Conservation (phyloP, 2,888 invertebrate genomes). For the Myopa tessellatipennis region DNA sequence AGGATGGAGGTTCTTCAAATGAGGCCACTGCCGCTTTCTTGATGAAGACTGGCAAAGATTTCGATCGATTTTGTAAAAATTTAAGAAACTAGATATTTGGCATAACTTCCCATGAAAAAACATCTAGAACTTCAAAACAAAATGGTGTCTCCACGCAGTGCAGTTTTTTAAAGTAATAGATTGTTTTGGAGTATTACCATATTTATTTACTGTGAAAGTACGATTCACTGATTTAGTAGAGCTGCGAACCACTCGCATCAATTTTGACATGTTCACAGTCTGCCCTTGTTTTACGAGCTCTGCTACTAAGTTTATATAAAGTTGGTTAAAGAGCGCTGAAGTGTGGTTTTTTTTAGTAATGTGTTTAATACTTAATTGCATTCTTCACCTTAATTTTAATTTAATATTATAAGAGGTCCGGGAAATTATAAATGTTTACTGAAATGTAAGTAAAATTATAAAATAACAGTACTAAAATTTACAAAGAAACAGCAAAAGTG, state of each 20-base stretch:
- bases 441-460: too few species aligned
- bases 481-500: too few species aligned
- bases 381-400: too few species aligned
- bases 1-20: too few species aligned
- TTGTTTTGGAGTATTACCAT: background rate
- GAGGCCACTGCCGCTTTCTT: background rate
- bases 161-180: slow-evolving; percentile 14
- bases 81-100: background rate
- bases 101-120: background rate
- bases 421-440: too few species aligned
- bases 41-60: background rate
- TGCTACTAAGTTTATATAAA: background rate
- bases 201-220: background rate
- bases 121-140: background rate
- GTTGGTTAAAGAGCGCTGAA: too few species aligned
- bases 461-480: too few species aligned
- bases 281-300: background rate
- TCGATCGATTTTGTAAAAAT: slow-evolving; percentile 13
- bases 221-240: background rate
- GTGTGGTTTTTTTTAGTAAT: too few species aligned
- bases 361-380: too few species aligned
- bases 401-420: too few species aligned
- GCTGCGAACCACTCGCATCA: background rate
- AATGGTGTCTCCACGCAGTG: slow-evolving; percentile 15
- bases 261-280: slow-evolving; percentile 15